These are phyloP conservation scores for Speoplatyrhinus poulsoni DNA, from an alignment of 2,113 vertebrate genomes.

Conservation along the genomic window DNA sequence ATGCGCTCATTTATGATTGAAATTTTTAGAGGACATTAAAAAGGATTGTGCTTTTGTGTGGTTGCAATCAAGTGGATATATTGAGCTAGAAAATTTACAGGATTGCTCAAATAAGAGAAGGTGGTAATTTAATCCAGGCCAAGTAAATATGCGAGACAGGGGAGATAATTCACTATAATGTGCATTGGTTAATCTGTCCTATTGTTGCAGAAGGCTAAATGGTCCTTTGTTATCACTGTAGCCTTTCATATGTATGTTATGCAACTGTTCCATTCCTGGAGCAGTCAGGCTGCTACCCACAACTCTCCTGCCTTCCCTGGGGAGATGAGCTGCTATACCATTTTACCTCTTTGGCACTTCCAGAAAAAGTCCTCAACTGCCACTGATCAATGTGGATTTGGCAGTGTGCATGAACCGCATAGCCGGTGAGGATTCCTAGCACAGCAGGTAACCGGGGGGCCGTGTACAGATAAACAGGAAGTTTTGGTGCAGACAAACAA, in stretches of 20 bases:
- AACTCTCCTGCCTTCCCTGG: background rate
- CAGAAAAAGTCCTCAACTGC: slow-evolving; percentile 3
- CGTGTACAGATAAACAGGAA: slow-evolving; percentile 1
- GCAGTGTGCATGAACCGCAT: background rate
- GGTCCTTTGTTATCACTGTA: background rate
- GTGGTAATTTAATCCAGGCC: slow-evolving; percentile 47
- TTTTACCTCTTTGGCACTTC: slow-evolving; percentile 7
- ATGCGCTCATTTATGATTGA: too few species aligned
- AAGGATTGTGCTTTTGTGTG: slow-evolving; percentile 56
- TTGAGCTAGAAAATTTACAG: slow-evolving; percentile 62
- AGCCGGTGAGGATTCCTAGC: background rate
- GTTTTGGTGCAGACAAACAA: background rate
- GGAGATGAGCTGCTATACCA: slow-evolving; percentile 4
- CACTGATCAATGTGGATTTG: background rate
- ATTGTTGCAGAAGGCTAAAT: background rate
- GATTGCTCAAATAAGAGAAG: slow-evolving; percentile 56
- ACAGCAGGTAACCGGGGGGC: background rate
- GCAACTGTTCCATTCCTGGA: slow-evolving; percentile 1
- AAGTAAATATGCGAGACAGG: slow-evolving; percentile 30
- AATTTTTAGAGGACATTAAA: slow-evolving; percentile 55
- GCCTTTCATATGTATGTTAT: background rate
- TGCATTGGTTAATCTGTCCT: slow-evolving; percentile 5
- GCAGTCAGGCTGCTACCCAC: background rate
- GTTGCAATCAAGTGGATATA: slow-evolving; percentile 59
- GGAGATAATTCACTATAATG: background rate